phyloP scores from a whole-genome alignment of 2,888 invertebrate genomes.

The Emmelina monodactyla region DNA sequence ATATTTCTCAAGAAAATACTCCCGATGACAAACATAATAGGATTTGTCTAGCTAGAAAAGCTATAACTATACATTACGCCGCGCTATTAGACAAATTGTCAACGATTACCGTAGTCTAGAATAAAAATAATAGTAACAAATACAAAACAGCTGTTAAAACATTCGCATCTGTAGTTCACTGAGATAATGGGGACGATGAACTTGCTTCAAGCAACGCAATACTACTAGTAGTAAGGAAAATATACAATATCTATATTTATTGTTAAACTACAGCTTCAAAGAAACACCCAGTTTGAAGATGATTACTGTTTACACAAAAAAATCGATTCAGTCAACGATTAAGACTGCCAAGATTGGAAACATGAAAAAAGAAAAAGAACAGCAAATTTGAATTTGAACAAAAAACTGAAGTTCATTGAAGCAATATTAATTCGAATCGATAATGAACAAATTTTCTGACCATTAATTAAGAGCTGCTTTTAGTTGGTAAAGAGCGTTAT shows the following conservation, averaged over 20 bases:
- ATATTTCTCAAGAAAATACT: conserved; percentile 1
- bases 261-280: too few relatives aligned
- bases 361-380: too few relatives aligned
- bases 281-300: too few relatives aligned
- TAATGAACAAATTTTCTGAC: neutral
- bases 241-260: too few relatives aligned
- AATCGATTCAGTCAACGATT: too few relatives aligned
- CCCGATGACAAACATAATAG: conserved; percentile 7
- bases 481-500: too few relatives aligned
- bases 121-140: conserved; percentile 15
- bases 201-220: conserved; percentile 25
- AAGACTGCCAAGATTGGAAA: too few relatives aligned
- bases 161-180: conserved; percentile 25
- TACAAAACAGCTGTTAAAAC: conserved; percentile 32
- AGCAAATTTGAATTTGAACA: too few relatives aligned
- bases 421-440: neutral
- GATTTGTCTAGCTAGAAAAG: conserved; percentile 6
- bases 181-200: conserved; percentile 36
- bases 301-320: too few relatives aligned
- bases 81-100: conserved; percentile 4
- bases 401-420: too few relatives aligned
- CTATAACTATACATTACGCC: conserved; percentile 3
- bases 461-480: neutral
- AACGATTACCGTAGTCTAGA: conserved; percentile 7
- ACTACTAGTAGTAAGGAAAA: too few relatives aligned